Percentiles rank a stretch among this genome's conserved stretches.
These are phyloP conservation scores for Nicator chloris DNA, from an alignment of 2,113 vertebrate genomes.

Conservation along the genomic window DNA sequence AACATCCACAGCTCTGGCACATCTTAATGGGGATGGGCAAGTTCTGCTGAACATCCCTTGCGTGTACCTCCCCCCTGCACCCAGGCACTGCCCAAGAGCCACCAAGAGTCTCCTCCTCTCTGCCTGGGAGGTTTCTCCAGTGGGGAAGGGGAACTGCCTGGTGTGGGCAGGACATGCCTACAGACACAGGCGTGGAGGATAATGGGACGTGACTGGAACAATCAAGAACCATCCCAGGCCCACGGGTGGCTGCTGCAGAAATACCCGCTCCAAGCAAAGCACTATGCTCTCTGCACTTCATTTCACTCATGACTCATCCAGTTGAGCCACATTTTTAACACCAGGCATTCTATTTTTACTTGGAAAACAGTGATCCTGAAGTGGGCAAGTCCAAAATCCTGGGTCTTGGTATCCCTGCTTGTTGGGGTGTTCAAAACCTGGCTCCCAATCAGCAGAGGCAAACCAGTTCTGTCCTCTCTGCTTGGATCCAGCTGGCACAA, in stretches of 20 bases:
- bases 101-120: neutral
- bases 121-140: neutral
- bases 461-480: neutral
- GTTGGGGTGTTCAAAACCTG: neutral
- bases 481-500: neutral
- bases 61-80: rapidly evolving
- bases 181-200: neutral
- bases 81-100: neutral
- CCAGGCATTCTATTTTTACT: constrained; percentile 8
- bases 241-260: neutral
- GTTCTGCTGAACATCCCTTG: neutral
- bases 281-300: neutral
- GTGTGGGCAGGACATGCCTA: neutral
- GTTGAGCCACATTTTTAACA: neutral
- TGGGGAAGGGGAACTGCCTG: neutral
- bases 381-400: neutral
- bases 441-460: neutral
- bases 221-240: neutral
- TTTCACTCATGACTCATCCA: neutral
- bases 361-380: constrained; percentile 14
- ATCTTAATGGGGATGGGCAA: rapidly evolving
- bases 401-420: neutral
- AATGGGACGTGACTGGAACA: neutral
- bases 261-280: neutral
- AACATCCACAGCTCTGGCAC: neutral